Evolutionary conservation across 2,113 vertebrate species (phyloP).

Genomic region (Echinops telfairi): DNA sequence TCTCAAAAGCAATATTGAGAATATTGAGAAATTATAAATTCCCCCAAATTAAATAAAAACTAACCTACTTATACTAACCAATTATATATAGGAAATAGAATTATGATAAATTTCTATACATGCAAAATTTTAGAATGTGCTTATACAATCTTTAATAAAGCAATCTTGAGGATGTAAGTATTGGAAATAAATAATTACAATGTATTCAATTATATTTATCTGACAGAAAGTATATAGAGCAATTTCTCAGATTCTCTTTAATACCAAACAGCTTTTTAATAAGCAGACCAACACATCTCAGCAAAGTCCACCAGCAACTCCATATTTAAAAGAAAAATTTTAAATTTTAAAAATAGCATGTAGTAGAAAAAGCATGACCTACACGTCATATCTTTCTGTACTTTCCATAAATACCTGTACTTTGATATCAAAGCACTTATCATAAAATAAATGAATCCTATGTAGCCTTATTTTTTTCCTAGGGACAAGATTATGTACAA

Average conservation of each 20-base stretch:
- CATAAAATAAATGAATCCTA: background rate
- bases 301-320: background rate
- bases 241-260: background rate
- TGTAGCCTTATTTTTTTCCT: background rate
- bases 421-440: constrained; percentile 51
- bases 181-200: background rate
- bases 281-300: background rate
- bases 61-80: constrained; percentile 10
- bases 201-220: background rate
- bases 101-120: background rate
- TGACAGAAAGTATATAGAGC: background rate
- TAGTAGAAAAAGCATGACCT: constrained; percentile 1
- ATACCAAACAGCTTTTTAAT: background rate
- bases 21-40: background rate
- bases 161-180: too few relatives aligned
- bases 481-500: constrained; percentile 6
- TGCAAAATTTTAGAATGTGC: background rate
- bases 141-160: too few relatives aligned
- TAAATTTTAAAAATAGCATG: background rate
- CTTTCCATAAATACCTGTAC: background rate
- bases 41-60: too few relatives aligned
- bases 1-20: background rate
- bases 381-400: background rate
- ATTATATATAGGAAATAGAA: background rate
- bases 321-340: background rate